Conservation (phyloP, 37 sponge, comb jelly and placozoan genomes). For the Chondrosia reniformis region DNA sequence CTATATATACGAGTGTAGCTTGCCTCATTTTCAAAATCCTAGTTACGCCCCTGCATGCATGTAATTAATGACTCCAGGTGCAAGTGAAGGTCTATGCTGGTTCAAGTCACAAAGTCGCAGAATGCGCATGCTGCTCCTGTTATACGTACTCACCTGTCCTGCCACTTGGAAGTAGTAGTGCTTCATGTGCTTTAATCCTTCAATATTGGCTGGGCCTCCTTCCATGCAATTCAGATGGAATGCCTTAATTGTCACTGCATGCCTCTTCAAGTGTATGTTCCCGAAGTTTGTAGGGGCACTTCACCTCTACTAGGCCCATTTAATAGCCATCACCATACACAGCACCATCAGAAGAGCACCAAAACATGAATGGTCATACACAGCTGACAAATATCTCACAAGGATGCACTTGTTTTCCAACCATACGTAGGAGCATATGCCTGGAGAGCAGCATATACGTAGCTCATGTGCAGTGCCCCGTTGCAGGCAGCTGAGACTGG, state of each 20-base stretch:
- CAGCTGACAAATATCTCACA: neutral
- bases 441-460: neutral
- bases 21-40: no score
- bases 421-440: neutral
- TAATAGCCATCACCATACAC: neutral
- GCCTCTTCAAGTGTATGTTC: slow-evolving; percentile 14
- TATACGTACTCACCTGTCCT: neutral
- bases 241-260: slow-evolving; percentile 4
- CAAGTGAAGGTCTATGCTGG: neutral
- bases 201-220: neutral
- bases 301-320: neutral
- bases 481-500: neutral
- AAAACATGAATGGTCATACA: neutral
- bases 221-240: neutral
- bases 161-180: neutral
- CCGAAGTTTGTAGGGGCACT: neutral
- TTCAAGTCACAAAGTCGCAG: slow-evolving; percentile 6
- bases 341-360: neutral
- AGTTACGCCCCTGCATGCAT: no score
- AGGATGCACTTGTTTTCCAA: neutral
- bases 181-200: slow-evolving; percentile 6
- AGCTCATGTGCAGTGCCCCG: neutral
- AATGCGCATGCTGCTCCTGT: neutral
- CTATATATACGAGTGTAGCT: no score
- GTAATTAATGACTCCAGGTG: neutral